Conservation (phyloP, 2,113 vertebrate genomes). For the Ciconia boyciana region DNA sequence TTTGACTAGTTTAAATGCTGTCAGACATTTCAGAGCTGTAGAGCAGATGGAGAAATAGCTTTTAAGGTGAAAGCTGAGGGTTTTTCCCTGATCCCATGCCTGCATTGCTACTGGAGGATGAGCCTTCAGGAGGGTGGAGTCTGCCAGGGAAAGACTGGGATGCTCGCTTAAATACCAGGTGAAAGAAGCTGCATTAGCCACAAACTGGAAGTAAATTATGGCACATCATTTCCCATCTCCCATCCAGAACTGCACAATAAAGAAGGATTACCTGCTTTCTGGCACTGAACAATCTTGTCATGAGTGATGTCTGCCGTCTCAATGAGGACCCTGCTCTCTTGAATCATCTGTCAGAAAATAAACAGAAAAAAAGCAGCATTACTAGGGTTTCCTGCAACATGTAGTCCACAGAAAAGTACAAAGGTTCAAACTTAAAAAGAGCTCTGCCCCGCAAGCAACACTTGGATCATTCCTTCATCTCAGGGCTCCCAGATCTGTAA, state of each 20-base stretch:
- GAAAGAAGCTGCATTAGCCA: not conserved
- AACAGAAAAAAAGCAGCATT: not conserved
- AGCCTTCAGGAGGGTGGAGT: not conserved
- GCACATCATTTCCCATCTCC: not conserved
- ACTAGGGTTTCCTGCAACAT: not conserved
- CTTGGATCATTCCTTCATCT: not conserved
- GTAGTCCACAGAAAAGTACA: not conserved
- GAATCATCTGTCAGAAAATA: constrained; percentile 85
- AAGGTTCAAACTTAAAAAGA: not conserved
- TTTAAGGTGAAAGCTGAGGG: not conserved
- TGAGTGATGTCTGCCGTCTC: constrained; percentile 87
- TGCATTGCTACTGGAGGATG: not conserved
- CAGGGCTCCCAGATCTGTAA: not conserved
- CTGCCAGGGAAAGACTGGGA: not conserved
- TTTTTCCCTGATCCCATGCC: not conserved
- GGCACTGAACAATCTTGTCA: constrained; percentile 90
- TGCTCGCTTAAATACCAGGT: not conserved
- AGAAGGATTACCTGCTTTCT: constrained; percentile 81
- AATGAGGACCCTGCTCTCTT: constrained; percentile 89
- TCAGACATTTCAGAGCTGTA: not conserved
- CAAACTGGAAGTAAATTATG: not conserved
- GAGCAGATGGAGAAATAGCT: not conserved
- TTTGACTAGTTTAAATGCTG: not conserved
- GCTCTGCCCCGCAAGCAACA: not conserved
- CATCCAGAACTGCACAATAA: not conserved